Base-by-base conservation (phyloP, 2,797 vertebrate species). In the Aplochiton taeniatus region DNA sequence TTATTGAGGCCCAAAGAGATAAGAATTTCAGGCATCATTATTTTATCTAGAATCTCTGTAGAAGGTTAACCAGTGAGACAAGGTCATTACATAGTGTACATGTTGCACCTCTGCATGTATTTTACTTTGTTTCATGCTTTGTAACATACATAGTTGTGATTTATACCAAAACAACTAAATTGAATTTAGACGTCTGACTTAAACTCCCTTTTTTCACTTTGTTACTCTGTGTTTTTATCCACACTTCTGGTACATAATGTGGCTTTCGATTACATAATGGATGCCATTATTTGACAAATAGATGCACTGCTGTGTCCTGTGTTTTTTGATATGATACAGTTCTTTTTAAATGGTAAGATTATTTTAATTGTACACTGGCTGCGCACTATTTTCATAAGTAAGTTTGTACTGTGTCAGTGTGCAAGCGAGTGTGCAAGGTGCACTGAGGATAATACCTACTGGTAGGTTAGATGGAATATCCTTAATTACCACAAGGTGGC, bases 341-440 rank as follows among this genome's bases (percentile, higher is more conserved):
- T 82, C 71, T 82, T 83, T 82, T 79, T 66, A 52, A 72, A 78
- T 84, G 62, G 75, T 68, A 57, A 69, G 66, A 73, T 80, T 77
- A 64, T 79, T 78, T 85, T 88, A 73, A 74, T 65, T 68, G 73
- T 75, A 68, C 86, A 89, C 75, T 68, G 72, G 81, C 74, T 47
- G 66, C 74, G 82, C 89, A 90, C 84, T 90, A 88, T 90, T 91
- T 88, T 91, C 83, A 74, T 87, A 54, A 66, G 46, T 72, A 48
- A 31, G 11, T 84, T 81, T 87, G 69, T 88, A 78, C 47, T 61
- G 63, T 68, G 72, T 77, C 56, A 47, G 66, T 61, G 55, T 78
- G 55, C 58, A 62, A 42, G 63, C 19, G 53, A 50, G 31, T 59
- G 46, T 62, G 64, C 63, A 70, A 20, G 16, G 20, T 46, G 46